phyloP scores from a whole-genome alignment of 2,888 invertebrate genomes.

The Atherix ibis region DNA sequence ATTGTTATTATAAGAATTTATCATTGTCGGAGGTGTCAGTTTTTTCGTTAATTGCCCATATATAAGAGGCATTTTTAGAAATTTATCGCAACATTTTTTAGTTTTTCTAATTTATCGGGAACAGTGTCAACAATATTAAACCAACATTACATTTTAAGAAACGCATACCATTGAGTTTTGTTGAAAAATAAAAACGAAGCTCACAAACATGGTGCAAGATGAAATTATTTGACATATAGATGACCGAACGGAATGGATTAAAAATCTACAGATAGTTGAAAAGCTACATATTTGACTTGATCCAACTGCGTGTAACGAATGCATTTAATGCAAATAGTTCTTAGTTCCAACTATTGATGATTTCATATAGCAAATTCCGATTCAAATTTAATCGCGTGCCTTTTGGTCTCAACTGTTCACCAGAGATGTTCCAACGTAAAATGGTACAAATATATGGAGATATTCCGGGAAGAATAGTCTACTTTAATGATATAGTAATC shows the following conservation, averaged over 20 bases:
- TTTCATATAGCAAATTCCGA: slow-evolving; percentile 10
- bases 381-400: slow-evolving; percentile 8
- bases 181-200: slow-evolving; percentile 8
- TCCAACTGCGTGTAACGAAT: slow-evolving; percentile 13
- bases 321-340: slow-evolving; percentile 16
- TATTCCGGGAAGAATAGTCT: slow-evolving; percentile 19
- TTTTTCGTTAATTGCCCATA: no score
- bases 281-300: slow-evolving; percentile 10
- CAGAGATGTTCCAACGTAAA: slow-evolving; percentile 17
- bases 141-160: slow-evolving; percentile 11
- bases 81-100: no score
- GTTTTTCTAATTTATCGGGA: no score
- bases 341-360: slow-evolving; percentile 17
- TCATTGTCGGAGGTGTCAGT: no score
- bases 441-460: slow-evolving; percentile 20
- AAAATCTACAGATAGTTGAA: slow-evolving; percentile 15
- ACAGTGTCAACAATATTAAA: no score
- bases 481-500: slow-evolving; percentile 23
- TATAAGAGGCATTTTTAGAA: no score
- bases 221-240: slow-evolving; percentile 13
- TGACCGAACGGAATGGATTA: slow-evolving; percentile 15
- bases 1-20: no score
- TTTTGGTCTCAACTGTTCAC: slow-evolving; percentile 8
- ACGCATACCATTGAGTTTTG: slow-evolving; percentile 7
- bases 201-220: slow-evolving; percentile 8